Conservation (phyloP, 2,113 vertebrate genomes). For the Rhineura floridana region DNA sequence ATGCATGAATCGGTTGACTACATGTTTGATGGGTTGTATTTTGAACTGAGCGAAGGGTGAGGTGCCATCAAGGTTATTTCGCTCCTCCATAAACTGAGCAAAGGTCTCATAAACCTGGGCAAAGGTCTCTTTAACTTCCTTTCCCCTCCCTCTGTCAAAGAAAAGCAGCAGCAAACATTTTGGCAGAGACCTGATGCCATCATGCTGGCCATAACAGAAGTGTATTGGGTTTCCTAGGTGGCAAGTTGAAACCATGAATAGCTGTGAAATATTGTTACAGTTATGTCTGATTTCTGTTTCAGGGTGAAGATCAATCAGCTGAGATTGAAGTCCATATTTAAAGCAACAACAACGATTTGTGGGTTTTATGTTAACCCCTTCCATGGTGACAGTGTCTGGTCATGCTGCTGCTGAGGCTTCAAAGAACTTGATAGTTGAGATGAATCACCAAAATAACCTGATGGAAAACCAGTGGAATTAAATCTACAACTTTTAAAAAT, state of each 20-base stretch:
- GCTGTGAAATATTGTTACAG: slow-evolving; percentile 11
- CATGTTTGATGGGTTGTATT: not conserved
- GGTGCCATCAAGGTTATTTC: not conserved
- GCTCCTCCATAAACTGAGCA: not conserved
- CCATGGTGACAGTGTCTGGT: slow-evolving; percentile 45
- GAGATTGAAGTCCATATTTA: not conserved
- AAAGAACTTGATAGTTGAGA: slow-evolving; percentile 4
- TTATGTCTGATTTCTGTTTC: slow-evolving; percentile 37
- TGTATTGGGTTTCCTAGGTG: not conserved
- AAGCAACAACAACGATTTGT: not conserved
- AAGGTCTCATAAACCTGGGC: too few species aligned
- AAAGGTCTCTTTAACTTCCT: not conserved
- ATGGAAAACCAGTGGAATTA: slow-evolving; percentile 9
- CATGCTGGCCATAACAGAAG: not conserved
- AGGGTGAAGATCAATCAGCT: slow-evolving; percentile 62
- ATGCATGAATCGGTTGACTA: too few species aligned
- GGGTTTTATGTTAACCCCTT: slow-evolving; percentile 34
- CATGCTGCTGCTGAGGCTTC: not conserved
- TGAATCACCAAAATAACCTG: not conserved
- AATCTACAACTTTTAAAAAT: slow-evolving; percentile 14
- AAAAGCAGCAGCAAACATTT: not conserved
- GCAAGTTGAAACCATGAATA: slow-evolving; percentile 4
- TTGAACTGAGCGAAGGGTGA: not conserved
- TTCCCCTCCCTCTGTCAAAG: not conserved
- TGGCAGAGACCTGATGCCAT: not conserved